These are phyloP conservation scores for Drosophila carrolli DNA, from an alignment of 1,140 invertebrate genomes.

Conservation along the genomic window DNA sequence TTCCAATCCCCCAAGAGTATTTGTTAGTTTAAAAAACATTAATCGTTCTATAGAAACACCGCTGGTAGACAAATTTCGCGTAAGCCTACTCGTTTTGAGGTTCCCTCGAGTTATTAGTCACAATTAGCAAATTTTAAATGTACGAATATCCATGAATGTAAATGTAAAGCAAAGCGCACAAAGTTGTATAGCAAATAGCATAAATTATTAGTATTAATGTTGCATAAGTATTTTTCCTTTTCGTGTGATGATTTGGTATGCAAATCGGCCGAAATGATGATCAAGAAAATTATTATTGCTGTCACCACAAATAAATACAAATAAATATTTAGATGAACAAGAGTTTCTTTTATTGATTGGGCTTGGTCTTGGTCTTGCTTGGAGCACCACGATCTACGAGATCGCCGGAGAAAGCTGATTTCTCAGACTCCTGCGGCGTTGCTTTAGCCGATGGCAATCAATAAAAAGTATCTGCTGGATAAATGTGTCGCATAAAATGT, in stretches of 20 bases:
- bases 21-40: constrained; percentile 51
- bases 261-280: constrained; percentile 44
- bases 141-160: constrained; percentile 32
- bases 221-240: constrained; percentile 40
- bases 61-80: constrained; percentile 34
- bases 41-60: constrained; percentile 20
- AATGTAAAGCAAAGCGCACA: constrained; percentile 51
- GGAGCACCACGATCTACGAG: constrained; percentile 38
- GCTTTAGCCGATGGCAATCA: constrained; percentile 42
- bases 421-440: constrained; percentile 43
- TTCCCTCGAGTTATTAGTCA: constrained; percentile 66
- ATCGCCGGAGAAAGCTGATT: constrained; percentile 41
- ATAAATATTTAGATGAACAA: constrained; percentile 75
- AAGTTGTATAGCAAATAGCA: constrained; percentile 77
- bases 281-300: constrained; percentile 71
- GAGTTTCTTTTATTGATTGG: constrained; percentile 47
- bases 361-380: constrained; percentile 6
- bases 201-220: constrained; percentile 72
- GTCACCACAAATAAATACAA: constrained; percentile 69
- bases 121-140: constrained; percentile 76
- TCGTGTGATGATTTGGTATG: constrained; percentile 58
- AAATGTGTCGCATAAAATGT: constrained; percentile 51
- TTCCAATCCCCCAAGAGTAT: constrained; percentile 44
- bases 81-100: constrained; percentile 31
- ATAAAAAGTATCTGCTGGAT: constrained; percentile 34